Evolutionary conservation across 1,140 invertebrate species (phyloP).

Genomic region (Helicoverpa armigera): DNA sequence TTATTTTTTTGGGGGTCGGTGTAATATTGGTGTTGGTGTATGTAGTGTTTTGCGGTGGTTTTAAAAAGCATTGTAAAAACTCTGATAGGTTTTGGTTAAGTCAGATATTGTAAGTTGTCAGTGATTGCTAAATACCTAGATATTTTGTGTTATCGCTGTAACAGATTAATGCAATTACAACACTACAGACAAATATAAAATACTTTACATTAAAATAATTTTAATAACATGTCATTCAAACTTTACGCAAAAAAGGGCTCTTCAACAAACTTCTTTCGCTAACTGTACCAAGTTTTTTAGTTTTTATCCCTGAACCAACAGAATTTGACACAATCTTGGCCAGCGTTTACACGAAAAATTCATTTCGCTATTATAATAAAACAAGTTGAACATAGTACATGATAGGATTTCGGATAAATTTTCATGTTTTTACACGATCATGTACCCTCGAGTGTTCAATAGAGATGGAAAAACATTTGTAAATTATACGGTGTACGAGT

Average conservation of each 20-base stretch:
- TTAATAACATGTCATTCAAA: too few relatives aligned
- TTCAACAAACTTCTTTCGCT: too few relatives aligned
- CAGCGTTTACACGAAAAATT: not conserved
- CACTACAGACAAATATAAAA: too few relatives aligned
- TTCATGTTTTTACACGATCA: constrained; percentile 4
- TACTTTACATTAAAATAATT: too few relatives aligned
- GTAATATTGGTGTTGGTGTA: constrained; percentile 19
- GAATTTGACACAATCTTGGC: constrained; percentile 12
- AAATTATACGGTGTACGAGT: not conserved
- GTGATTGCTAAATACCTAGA: too few relatives aligned
- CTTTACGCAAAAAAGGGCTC: too few relatives aligned
- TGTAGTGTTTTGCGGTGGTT: not conserved
- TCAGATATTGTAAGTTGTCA: too few relatives aligned
- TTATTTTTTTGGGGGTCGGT: not conserved
- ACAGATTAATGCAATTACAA: too few relatives aligned
- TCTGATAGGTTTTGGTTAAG: not conserved
- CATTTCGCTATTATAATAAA: constrained; percentile 3
- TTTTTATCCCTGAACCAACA: constrained; percentile 3
- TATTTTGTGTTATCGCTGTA: too few relatives aligned
- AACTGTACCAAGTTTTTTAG: not conserved
- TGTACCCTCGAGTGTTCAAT: constrained; percentile 17
- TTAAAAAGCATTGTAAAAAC: not conserved
- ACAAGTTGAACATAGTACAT: not conserved
- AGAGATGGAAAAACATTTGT: constrained; percentile 25
- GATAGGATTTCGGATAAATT: constrained; percentile 7